Base-by-base conservation (phyloP, 2,888 invertebrate genomes). In the Pterostichus niger region DNA sequence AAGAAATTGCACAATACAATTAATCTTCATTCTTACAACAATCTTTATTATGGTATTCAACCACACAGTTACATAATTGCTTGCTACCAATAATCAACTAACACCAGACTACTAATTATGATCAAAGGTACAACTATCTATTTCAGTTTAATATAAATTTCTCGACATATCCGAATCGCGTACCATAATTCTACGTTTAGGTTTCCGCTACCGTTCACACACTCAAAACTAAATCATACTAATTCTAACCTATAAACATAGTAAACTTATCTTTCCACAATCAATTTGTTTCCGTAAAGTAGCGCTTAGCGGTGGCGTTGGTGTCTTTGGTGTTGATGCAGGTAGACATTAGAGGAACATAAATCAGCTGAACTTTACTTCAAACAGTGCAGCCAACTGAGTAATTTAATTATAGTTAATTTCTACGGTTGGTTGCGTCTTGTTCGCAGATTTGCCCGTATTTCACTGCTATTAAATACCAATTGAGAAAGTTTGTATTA, bases 401-500 rank as follows among this genome's bases (percentile, higher is more conserved):
- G 33, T 56, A 82, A 82, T 49, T 82, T 82, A 82, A 82, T 61
- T 82, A 82, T 82, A 82, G 61, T 82, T 82, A 82, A 82, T 59
- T 82, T 82, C 40, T 61, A 44, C 82, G 61, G 75, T 82, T 61
- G 75, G 82, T 15, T 82, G 82, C 82, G 40, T 56, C 35, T 73
- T 75, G 59, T 82, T 59, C 61, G 77, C 56, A 75, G 49, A 75
- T 75, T 75, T 56, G 68, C 82, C 61, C 46, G 52, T 59, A 82
- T 82, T 82, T 82, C 82, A 61, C 82, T 61, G 75, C 75, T 75
- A 82, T 82, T 82, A 82, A 82, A 82, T 82, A 75, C 75, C 82
- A 82, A 82, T 82, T 82, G 82, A 82, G 82, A 82, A 82, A 82
- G 82, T 82, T 82, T 81, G 56, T 54, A 77, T 77, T 77, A 77